Base-by-base conservation (phyloP, 2,888 invertebrate species). In the Pinctada fucata region DNA sequence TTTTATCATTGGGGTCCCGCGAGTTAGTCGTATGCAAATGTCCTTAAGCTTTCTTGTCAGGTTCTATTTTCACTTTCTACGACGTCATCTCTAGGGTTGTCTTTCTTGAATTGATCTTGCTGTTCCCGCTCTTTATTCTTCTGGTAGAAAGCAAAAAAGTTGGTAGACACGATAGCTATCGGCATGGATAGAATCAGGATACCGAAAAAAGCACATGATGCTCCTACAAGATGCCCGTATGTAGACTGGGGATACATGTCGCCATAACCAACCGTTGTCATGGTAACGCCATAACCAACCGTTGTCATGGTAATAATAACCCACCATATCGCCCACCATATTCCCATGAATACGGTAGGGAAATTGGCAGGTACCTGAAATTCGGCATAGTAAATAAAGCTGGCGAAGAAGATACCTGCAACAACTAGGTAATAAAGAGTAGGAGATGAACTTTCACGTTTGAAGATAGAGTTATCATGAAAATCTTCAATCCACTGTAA, bases 251-350 rank as follows among this genome's bases (percentile, higher is more conserved):
- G 80, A 16, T 67, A 77, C 50, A 67, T 71, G 67, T 80, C 76
- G 31, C 80, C 80, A 45, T 80, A 80, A 6, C 80, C 80, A 48
- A 80, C 77, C 2, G 80, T 80, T 71, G 80, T 80, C 80, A 80
- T 80, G 47, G 80, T 80, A 71, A 80, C 75, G 3, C n/a, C n/a
- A n/a, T n/a, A n/a, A n/a, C n/a, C n/a, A n/a, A n/a, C n/a, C n/a
- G n/a, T n/a, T n/a, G n/a, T n/a, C n/a, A n/a, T n/a, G n/a, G n/a
- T n/a, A n/a, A n/a, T n/a, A n/a, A n/a, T n/a, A n/a, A n/a, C n/a
- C n/a, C n/a, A n/a, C n/a, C n/a, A n/a, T n/a, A 80, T 68, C 52
- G 80, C 70, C 80, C 79, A 80, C 79, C 79, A 80, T n/a, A 80
- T 50, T 70, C 76, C 74, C 8, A 31, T 58, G 13, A 80, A 67